Base-by-base conservation (phyloP, 2,888 invertebrate species). In the Diachrysia chrysitis region DNA sequence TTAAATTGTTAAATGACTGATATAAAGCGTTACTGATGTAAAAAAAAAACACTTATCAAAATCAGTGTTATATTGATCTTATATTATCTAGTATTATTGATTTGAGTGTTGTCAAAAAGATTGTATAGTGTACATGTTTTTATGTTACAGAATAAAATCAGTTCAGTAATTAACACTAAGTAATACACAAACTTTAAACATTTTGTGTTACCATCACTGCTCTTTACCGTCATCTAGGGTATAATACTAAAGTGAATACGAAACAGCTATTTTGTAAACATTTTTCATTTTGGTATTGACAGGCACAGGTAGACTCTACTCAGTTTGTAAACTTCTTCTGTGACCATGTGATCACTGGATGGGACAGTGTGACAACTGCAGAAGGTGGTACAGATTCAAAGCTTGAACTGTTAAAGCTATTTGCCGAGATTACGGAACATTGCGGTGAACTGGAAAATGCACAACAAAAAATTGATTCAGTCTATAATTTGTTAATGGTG, bases 221-320 rank as follows among this genome's bases (percentile, higher is more conserved):
- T n/a, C n/a, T n/a, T n/a, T n/a, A n/a, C n/a, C n/a, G n/a, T n/a
- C n/a, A 29, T 7, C 29, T 29, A 29, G 9, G 9, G 29, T 29
- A 9, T 7, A 29, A 3, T 7, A 29, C n/a, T n/a, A 7, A 29
- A 29, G 6, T n/a, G 16, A 4, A 42, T 16, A 42, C 16, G n/a
- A 42, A 42, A 42, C 14, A 42, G 16, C 16, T n/a, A 42, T 6
- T 21, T 2, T 37, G 14, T 19, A 21, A 17, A 53, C 14, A 23
- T 23, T 6, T 19, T 29, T 19, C 65, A 16, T 72, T 84, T 70
- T 63, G 72, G 67, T 68, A 21, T 75, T 82, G 76, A 77, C 93
- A 98, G 98, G 95, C 97, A 71, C 97, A 98, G 92, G 97, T 98
- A 54, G 97, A 98, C 89, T 98, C 99, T 0, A 97, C 97, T 17